Conservation (phyloP, 2,113 vertebrate genomes). For the Oncorhynchus masou region DNA sequence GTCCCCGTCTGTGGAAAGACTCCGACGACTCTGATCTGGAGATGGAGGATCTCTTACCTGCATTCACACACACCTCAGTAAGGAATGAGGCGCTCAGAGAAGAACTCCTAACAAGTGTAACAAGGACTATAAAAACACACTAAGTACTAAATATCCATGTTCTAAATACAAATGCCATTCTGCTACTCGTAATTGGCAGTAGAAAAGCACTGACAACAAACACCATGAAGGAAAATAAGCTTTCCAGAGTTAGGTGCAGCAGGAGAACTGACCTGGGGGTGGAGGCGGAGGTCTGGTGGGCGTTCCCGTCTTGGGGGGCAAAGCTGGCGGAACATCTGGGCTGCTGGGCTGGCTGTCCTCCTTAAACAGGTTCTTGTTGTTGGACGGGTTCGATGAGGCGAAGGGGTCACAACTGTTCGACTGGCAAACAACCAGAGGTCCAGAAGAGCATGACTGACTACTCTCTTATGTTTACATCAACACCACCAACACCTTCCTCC, state of each 20-base stretch:
- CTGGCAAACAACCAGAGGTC: conserved; percentile 64
- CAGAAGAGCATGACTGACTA: too few species aligned
- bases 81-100: too few species aligned
- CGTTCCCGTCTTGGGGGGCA: conserved; percentile 94
- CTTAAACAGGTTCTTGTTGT: conserved; percentile 86
- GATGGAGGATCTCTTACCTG: conserved; percentile 88
- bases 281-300: conserved; percentile 94
- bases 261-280: conserved; percentile 82
- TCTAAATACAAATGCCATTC: too few species aligned
- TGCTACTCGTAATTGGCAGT: too few species aligned
- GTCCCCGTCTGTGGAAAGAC: conserved; percentile 88
- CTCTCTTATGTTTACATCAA: too few species aligned
- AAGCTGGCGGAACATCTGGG: conserved; percentile 88
- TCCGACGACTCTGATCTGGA: conserved; percentile 90
- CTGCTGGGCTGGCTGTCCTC: conserved; percentile 73
- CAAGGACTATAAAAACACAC: too few species aligned
- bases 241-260: not conserved
- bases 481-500: too few species aligned
- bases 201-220: too few species aligned
- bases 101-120: too few species aligned
- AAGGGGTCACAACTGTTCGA: conserved; percentile 85
- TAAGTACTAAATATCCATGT: too few species aligned
- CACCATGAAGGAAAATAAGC: too few species aligned
- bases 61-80: conserved; percentile 31
- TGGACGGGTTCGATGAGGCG: conserved; percentile 57